Base-by-base conservation (phyloP, 2,888 invertebrate species). In the Argyresthia albistria region DNA sequence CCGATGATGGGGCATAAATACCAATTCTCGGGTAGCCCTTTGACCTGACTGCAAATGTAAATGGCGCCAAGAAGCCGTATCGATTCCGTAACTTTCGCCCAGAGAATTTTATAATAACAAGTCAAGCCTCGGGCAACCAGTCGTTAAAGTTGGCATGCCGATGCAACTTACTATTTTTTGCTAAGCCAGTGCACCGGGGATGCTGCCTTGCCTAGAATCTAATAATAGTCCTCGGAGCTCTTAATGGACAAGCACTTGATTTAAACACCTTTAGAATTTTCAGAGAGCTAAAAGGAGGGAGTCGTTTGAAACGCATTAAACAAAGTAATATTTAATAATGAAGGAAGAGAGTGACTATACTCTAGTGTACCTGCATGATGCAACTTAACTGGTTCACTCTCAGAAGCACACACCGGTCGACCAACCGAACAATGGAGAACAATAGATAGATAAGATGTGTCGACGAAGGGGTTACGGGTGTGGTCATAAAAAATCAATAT, bases 121-220 rank as follows among this genome's bases (percentile, higher is more conserved):
- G 54, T 54, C 51, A 55, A 67, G 67, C 69, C 59, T 66, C 72
- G 68, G 35, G 14, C n/a, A 43, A 42, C 63, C 69, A 82, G 80
- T 76, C 82, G 63, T 66, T 73, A 73, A 82, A 73, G 80, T 65
- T 67, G 55, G 71, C 75, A 67, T 67, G 78, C 65, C 73, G 64
- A 69, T 59, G 62, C 54, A 49, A 49, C 55, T 63, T 64, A 68
- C 70, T 70, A 71, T 75, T 79, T 82, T 80, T 82, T 75, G 73
- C 77, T 74, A 72, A 76, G 76, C 78, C 66, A 68, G 74, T 76
- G 69, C 67, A 66, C 61, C 63, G 67, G 63, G 67, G 66, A 64
- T 66, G 67, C 73, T 69, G 63, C 70, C 73, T 76, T 69, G 63
- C 70, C 73, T 76, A 73, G 75, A 71, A 79, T 81, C 80, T 82